Percentiles rank a stretch among this genome's conserved stretches.
Evolutionary conservation across 2,113 vertebrate species (phyloP).

Genomic region (Calcarius ornatus): DNA sequence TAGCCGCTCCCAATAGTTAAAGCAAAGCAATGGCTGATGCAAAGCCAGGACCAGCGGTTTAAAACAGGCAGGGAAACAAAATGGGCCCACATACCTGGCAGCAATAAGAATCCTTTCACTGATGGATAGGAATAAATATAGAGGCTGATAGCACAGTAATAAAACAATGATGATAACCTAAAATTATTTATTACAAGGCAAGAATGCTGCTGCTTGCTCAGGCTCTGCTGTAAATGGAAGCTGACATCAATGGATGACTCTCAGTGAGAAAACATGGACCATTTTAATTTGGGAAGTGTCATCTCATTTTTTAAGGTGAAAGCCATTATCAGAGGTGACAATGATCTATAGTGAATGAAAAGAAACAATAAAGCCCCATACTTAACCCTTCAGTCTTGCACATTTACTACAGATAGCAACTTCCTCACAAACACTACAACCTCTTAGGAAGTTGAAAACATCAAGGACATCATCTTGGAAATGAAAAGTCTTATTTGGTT

Average conservation of each 20-base stretch:
- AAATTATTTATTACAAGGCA: conserved; percentile 59
- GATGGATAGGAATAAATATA: conserved; percentile 66
- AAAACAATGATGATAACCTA: conserved; percentile 54
- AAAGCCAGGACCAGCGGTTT: conserved; percentile 23
- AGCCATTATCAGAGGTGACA: conserved; percentile 62
- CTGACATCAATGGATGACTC: conserved; percentile 65
- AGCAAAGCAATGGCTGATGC: background rate
- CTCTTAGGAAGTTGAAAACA: background rate
- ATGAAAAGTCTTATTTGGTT: background rate
- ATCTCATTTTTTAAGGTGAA: conserved; percentile 58
- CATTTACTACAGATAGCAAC: background rate
- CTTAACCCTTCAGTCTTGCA: background rate
- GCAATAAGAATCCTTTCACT: conserved; percentile 19
- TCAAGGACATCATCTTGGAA: background rate
- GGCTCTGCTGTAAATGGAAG: conserved; percentile 49
- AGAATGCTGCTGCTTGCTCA: conserved; percentile 29
- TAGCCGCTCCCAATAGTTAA: background rate
- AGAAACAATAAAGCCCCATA: conserved; percentile 53
- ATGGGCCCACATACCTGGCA: conserved; percentile 32
- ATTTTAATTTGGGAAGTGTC: conserved; percentile 68
- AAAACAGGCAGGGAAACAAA: conserved; percentile 21
- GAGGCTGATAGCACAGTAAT: conserved; percentile 60
- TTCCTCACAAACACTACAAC: background rate
- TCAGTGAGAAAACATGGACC: conserved; percentile 28
- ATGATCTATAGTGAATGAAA: conserved; percentile 53